A percentile compares a stretch with the other conserved stretches of the same genome.
phyloP scores from a whole-genome alignment of 30 jellyfish, hydroid and myxozoan genomes.

The Hydractinia echinata region DNA sequence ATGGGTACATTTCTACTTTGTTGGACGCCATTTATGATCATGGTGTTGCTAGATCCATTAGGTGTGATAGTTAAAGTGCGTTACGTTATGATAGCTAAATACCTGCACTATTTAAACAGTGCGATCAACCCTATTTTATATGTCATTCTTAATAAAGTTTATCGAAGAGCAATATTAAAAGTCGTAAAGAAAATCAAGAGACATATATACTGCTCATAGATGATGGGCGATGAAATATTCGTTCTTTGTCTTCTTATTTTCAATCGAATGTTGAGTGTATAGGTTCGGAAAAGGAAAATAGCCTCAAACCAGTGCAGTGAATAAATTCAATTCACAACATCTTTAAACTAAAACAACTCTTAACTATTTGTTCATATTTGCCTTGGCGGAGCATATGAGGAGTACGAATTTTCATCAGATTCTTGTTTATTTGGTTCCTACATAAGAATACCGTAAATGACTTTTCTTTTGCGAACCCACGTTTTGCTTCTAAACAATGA shows the following conservation, averaged over 20 bases:
- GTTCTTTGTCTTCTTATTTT: too few species aligned
- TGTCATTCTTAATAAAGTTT: slow-evolving; percentile 60
- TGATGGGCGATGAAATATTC: too few species aligned
- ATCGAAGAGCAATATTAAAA: slow-evolving; percentile 29
- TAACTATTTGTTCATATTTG: slow-evolving; percentile 2
- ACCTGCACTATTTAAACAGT: slow-evolving; percentile 74
- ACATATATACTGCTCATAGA: too few species aligned
- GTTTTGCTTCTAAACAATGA: too few species aligned
- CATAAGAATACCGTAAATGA: too few species aligned
- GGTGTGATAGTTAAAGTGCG: slow-evolving; percentile 21
- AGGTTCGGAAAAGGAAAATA: too few species aligned
- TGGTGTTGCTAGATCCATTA: slow-evolving; percentile 40
- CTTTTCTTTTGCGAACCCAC: too few species aligned
- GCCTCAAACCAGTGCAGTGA: too few species aligned
- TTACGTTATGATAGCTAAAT: slow-evolving; percentile 35
- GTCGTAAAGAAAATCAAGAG: not conserved
- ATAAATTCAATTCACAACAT: not conserved
- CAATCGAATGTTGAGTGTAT: too few species aligned
- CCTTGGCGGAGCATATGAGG: too few species aligned
- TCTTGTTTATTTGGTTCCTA: too few species aligned
- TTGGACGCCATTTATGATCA: slow-evolving; percentile 90
- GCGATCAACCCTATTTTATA: slow-evolving; percentile 80
- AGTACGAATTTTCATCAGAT: too few species aligned
- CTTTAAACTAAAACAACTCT: not conserved
- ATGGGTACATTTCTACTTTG: slow-evolving; percentile 73